Percentiles rank a stretch among this genome's conserved stretches.
Evolutionary conservation across 92 coral and sea anemone genomes (phyloP).

Genomic region (Umimayanthus kanabou): DNA sequence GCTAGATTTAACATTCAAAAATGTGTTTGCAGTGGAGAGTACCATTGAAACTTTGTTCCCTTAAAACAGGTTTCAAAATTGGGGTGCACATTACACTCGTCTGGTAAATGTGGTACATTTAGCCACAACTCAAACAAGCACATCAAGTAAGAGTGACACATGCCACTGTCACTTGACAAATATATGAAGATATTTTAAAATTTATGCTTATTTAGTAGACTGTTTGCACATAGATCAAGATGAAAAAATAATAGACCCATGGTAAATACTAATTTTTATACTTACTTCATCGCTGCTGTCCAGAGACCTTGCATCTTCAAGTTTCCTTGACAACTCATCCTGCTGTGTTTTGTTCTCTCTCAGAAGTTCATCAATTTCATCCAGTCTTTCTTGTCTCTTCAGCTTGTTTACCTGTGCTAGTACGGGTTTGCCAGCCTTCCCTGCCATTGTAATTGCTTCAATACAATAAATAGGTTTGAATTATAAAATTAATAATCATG

Average conservation of each 20-base stretch:
- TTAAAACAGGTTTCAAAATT: no score
- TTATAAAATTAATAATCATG: no score
- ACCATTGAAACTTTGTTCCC: no score
- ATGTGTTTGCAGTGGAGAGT: no score
- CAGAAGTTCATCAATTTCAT: conserved; percentile 71
- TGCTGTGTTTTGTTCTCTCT: conserved; percentile 62
- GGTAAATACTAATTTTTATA: background rate
- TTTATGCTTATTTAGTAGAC: no score
- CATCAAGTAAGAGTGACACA: no score
- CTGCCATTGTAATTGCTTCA: conserved; percentile 19
- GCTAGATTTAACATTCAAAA: no score
- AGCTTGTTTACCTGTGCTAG: conserved; percentile 78
- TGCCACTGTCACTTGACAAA: no score
- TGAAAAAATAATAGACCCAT: background rate
- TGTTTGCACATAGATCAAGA: background rate
- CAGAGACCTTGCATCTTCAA: conserved; percentile 74
- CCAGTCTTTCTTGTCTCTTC: conserved; percentile 82
- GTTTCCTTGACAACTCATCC: conserved; percentile 66
- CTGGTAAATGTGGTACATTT: no score
- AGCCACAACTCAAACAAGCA: no score
- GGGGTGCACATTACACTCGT: no score
- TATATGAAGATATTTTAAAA: background rate
- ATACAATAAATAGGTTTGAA: background rate
- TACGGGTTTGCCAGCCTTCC: conserved; percentile 59
- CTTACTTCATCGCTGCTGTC: conserved; percentile 59